These are phyloP conservation scores for Oreocharis arfaki DNA, from an alignment of 2,113 vertebrate species.

Conservation along the genomic window DNA sequence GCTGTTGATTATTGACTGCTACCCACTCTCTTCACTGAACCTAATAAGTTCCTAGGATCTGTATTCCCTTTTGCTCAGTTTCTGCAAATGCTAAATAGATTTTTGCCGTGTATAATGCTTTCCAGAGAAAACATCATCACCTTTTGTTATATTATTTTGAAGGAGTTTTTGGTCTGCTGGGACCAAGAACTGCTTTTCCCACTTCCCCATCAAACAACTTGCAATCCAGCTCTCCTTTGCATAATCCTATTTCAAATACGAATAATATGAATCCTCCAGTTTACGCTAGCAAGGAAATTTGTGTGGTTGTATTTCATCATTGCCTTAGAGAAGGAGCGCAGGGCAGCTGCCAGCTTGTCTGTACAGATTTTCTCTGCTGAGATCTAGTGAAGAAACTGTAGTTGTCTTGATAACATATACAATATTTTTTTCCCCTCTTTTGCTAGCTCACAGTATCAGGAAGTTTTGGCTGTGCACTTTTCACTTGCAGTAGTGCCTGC, in stretches of 20 bases:
- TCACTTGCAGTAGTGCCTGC: neutral
- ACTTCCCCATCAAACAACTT: neutral
- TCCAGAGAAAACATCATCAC: slow-evolving; percentile 17
- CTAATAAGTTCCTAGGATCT: neutral
- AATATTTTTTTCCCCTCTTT: neutral
- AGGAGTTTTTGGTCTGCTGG: neutral
- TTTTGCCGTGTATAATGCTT: slow-evolving; percentile 5
- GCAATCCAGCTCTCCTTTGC: slow-evolving; percentile 15
- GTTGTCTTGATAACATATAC: neutral
- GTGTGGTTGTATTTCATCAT: neutral
- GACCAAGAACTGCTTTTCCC: slow-evolving; percentile 1
- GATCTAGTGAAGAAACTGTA: slow-evolving; percentile 1
- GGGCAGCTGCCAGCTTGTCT: neutral
- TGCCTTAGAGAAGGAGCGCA: slow-evolving; percentile 28
- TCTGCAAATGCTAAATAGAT: slow-evolving; percentile 26
- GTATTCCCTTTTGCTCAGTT: slow-evolving; percentile 15
- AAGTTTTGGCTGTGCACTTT: neutral
- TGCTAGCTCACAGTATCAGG: neutral
- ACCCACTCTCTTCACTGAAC: neutral
- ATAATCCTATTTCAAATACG: slow-evolving; percentile 21
- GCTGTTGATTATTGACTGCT: neutral
- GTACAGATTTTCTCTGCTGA: slow-evolving; percentile 34
- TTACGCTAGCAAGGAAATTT: slow-evolving; percentile 28
- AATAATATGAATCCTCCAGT: slow-evolving; percentile 25
- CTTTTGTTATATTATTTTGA: slow-evolving; percentile 14